Evolutionary conservation across 1,140 invertebrate species (phyloP).

Genomic region (Bombus confusus): DNA sequence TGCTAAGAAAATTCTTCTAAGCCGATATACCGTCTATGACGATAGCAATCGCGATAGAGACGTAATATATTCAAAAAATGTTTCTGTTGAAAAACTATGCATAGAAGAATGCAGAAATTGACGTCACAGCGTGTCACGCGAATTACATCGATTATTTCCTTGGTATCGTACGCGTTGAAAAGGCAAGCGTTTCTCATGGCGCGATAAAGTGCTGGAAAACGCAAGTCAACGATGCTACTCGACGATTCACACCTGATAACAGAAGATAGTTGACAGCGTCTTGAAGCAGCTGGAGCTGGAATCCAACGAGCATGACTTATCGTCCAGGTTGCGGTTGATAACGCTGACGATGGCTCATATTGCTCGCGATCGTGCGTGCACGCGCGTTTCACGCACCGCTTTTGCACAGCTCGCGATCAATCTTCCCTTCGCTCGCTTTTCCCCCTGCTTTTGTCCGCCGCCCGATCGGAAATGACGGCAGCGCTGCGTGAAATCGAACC

Average conservation of each 20-base stretch:
- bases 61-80: too few species aligned
- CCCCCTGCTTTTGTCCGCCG: background rate
- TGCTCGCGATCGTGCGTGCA: slow-evolving; percentile 4
- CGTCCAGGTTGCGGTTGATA: slow-evolving; percentile 21
- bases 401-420: slow-evolving; percentile 10
- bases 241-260: slow-evolving; percentile 73
- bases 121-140: background rate
- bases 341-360: slow-evolving; percentile 15
- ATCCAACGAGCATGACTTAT: slow-evolving; percentile 74
- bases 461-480: background rate
- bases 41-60: too few species aligned
- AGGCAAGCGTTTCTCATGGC: background rate
- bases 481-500: slow-evolving; percentile 31
- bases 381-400: background rate
- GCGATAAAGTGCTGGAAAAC: background rate
- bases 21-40: too few species aligned
- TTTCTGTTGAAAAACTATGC: too few species aligned
- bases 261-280: slow-evolving; percentile 74
- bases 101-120: too few species aligned
- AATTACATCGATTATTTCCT: background rate
- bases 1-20: too few species aligned
- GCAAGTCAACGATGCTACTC: background rate
- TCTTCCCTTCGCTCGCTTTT: slow-evolving; percentile 5
- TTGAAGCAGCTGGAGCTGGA: slow-evolving; percentile 75
- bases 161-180: background rate